Percentiles rank a stretch among this genome's conserved stretches.
Conservation (phyloP, 2,888 invertebrate species). For the Oithona nana region DNA sequence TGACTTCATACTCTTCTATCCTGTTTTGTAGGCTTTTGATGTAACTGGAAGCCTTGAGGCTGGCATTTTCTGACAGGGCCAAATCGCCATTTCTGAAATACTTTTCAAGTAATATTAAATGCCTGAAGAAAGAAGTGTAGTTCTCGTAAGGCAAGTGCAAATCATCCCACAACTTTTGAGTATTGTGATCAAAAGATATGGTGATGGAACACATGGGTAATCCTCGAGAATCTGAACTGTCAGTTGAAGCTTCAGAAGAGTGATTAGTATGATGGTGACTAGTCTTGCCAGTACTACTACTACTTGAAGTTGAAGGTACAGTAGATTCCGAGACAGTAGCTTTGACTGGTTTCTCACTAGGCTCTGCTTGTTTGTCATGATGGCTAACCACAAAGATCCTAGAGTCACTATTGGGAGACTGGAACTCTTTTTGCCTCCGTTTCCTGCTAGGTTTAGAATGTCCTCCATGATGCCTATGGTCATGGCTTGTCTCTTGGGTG, state of each 20-base stretch:
- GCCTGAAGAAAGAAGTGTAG: slow-evolving; percentile 62
- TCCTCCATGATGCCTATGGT: no score
- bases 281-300: neutral
- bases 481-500: neutral
- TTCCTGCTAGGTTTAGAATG: neutral
- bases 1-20: slow-evolving; percentile 46
- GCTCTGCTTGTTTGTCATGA: neutral
- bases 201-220: slow-evolving; percentile 50
- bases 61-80: slow-evolving; percentile 48
- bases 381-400: neutral
- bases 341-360: neutral
- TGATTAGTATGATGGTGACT: no score
- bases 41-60: slow-evolving; percentile 52
- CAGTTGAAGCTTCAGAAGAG: neutral
- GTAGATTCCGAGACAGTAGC: neutral
- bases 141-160: slow-evolving; percentile 68
- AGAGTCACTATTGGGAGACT: slow-evolving; percentile 8
- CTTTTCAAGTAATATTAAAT: slow-evolving; percentile 58
- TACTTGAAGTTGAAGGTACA: neutral
- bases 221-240: neutral
- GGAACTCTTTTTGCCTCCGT: slow-evolving; percentile 3
- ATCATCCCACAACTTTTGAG: slow-evolving; percentile 57
- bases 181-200: slow-evolving; percentile 63
- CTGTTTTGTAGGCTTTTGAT: slow-evolving; percentile 60
- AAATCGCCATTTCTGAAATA: slow-evolving; percentile 63